Evolutionary conservation across 2,797 vertebrate genomes (phyloP).

Genomic region (Sebastes iracundus): DNA sequence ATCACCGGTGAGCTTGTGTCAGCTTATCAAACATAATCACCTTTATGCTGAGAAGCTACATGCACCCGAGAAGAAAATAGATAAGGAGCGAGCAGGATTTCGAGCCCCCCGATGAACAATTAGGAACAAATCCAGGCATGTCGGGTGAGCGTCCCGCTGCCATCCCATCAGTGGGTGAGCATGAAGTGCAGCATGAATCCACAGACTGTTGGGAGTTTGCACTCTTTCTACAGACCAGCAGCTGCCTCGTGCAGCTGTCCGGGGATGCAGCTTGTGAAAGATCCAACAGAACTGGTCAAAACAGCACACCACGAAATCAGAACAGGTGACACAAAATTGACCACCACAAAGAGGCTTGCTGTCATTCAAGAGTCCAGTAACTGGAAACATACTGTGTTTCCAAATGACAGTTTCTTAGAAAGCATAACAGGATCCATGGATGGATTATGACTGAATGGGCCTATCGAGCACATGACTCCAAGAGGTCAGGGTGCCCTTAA

Average conservation of each 20-base stretch:
- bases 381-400: not conserved
- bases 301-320: slow-evolving; percentile 59
- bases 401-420: slow-evolving; percentile 14
- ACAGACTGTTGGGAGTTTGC: slow-evolving; percentile 61
- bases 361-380: not conserved
- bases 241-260: slow-evolving; percentile 76
- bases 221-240: slow-evolving; percentile 59
- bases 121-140: slow-evolving; percentile 68
- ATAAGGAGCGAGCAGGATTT: slow-evolving; percentile 48
- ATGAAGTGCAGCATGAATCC: slow-evolving; percentile 59
- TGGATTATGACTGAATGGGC: not conserved
- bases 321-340: slow-evolving; percentile 50
- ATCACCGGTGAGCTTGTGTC: slow-evolving; percentile 16
- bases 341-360: slow-evolving; percentile 24
- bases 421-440: slow-evolving; percentile 8
- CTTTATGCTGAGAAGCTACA: not conserved
- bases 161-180: slow-evolving; percentile 53
- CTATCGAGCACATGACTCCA: no score
- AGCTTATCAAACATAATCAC: slow-evolving; percentile 42
- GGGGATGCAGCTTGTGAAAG: slow-evolving; percentile 49
- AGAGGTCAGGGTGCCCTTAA: not conserved
- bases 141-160: slow-evolving; percentile 45
- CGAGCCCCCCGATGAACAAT: slow-evolving; percentile 59
- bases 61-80: slow-evolving; percentile 3
- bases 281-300: slow-evolving; percentile 60